Evolutionary conservation across 2,888 invertebrate species (phyloP), one percentile per base, ranked within the genome.

Genomic region (Folsomia manolachei): DNA sequence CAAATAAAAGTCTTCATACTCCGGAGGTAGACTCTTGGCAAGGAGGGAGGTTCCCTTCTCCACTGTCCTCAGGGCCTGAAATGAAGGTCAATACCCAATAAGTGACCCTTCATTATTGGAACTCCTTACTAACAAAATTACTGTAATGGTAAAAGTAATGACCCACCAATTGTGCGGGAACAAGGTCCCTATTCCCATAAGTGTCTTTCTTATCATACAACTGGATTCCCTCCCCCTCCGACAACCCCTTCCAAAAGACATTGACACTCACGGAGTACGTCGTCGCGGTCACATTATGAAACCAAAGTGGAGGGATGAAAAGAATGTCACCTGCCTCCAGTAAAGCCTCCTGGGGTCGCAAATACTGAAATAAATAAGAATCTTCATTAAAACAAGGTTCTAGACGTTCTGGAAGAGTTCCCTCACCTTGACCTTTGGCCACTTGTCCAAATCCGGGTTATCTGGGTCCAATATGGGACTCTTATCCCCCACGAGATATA

Each of bases 221-320:
- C 4, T 81, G 78, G 4, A 14, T n/a, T 25, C 79, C 79, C 2
- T 83, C 82, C n/a, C n/a, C n/a, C n/a, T n/a, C n/a, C n/a, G n/a
- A n/a, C 68, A 87, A 81, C 78, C 86, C 85, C 76, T 82, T 82
- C 87, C 87, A 87, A 82, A 87, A 87, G 1, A 87, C 84, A 81
- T 87, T 87, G 0, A 87, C 85, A 24, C 86, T 86, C 61, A 87
- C 82, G 21, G 86, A 84, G 80, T 84, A 85, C 51, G 85, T 84
- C 26, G 84, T 70, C 4, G 86, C 84, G n/a, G 83, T 83, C 39
- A 86, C 84, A 80, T 86, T 87, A 80, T 87, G 87, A 77, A 87
- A 87, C 87, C 87, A 87, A 23, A 87, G 81, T n/a, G 87, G 86
- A 82, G 87, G 87, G 75, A 87, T 87, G 76, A 85, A 87, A 2